Evolutionary conservation across 2,888 invertebrate species (phyloP), one percentile per base, ranked within the genome.

Genomic region (Cheilosia impressa): DNA sequence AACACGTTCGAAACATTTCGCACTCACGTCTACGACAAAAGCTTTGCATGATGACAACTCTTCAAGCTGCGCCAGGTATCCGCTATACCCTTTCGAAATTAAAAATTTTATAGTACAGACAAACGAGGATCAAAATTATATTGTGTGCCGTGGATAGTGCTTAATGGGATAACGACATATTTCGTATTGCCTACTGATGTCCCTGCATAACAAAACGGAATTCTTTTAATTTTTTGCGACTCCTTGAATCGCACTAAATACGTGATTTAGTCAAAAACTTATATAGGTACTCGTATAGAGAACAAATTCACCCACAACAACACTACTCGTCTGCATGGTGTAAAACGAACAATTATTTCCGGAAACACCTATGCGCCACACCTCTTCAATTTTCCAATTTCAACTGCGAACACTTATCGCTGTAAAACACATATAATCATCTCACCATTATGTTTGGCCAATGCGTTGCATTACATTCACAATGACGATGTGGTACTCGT

Each of bases 301-400:
- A 19, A 47, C 34, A n/a, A 47, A 69, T 69, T 17, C 47, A 5
- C 15, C 31, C 41, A 17, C 17, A 41, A n/a, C 41, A 22, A 22
- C 27, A 19, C 31, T 41, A 10, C 41, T 10, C 55, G 41, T 19
- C 15, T 66, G 15, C 13, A 19, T 43, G 27, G 53, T 15, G 57
- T 57, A 43, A 72, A 38, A 69, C 50, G 31, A 68, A 69, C 75
- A 52, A 81, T 75, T 43, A 69, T 57, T 75, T 75, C 81, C 75
- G 75, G 75, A 75, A 81, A 62, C 68, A 81, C 81, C 81, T 81
- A 52, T 58, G 43, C 38, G 69, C 50, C 81, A 81, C 81, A 81
- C 71, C 71, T 77, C 55, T 66, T 65, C 57, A 65, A 50, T 82
- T 82, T 77, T 77, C 73, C 63, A 63, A 73, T 73, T 73, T 73